Evolutionary conservation across 2,797 vertebrate genomes (phyloP).

Genomic region (Phoxinus dragarum): DNA sequence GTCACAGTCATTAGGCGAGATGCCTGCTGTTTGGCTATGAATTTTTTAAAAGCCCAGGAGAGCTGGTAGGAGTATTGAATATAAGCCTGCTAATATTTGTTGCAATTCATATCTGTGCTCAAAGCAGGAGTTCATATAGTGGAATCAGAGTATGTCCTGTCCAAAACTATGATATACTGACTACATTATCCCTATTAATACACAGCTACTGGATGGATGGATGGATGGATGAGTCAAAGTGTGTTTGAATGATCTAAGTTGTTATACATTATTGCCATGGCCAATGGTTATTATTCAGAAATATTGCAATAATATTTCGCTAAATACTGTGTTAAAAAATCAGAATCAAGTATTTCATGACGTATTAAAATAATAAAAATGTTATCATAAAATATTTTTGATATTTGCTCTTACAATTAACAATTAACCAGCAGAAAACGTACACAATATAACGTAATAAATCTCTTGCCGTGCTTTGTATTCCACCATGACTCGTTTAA

Average conservation of each 20-base stretch:
- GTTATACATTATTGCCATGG: not conserved
- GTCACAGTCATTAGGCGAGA: constrained; percentile 16
- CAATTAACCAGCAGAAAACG: not conserved
- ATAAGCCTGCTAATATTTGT: not conserved
- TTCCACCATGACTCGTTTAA: not conserved
- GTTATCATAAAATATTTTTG: not conserved
- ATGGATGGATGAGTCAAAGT: not conserved
- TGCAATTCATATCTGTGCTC: not conserved
- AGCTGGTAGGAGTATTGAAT: not conserved
- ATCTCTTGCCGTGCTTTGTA: not conserved
- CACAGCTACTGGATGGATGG: not conserved
- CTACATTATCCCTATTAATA: not conserved
- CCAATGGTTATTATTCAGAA: not conserved
- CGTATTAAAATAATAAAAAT: not conserved
- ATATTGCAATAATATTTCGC: not conserved
- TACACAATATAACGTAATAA: not conserved
- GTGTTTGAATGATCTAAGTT: not conserved
- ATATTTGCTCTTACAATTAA: not conserved
- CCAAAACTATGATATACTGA: not conserved
- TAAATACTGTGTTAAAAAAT: not conserved
- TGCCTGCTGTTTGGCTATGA: constrained; percentile 23
- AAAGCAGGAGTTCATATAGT: not conserved
- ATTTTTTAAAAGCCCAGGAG: constrained; percentile 10
- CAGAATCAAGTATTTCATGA: not conserved
- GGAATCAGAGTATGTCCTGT: not conserved